phyloP scores from a whole-genome alignment of 2,888 invertebrate genomes.

The Chalcis sispes region DNA sequence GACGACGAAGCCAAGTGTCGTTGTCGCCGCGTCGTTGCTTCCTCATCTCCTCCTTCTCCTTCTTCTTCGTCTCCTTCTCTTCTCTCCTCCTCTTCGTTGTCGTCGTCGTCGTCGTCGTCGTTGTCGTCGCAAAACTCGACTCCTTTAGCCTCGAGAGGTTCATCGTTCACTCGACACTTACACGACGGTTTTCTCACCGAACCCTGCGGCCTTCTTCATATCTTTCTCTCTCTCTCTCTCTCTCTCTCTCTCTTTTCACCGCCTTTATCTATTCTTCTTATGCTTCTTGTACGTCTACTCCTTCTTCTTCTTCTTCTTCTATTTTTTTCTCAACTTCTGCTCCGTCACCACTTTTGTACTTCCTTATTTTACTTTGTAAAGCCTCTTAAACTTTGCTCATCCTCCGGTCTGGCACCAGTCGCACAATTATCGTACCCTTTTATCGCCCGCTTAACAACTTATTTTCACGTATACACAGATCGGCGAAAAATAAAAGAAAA shows the following conservation, averaged over 20 bases:
- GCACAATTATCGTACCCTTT: too few species aligned
- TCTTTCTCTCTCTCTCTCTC: neutral
- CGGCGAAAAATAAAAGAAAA: too few species aligned
- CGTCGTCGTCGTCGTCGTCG: slow-evolving; percentile 46
- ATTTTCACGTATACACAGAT: too few species aligned
- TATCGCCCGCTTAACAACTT: too few species aligned
- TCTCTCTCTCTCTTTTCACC: neutral
- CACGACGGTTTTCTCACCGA: too few species aligned
- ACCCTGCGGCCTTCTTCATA: slow-evolving; percentile 19
- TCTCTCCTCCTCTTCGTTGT: slow-evolving; percentile 20
- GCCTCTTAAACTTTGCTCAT: too few species aligned
- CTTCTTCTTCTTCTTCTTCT: too few species aligned
- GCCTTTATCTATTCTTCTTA: neutral
- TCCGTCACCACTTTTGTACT: too few species aligned
- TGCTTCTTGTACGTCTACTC: neutral
- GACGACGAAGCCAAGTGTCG: slow-evolving; percentile 60
- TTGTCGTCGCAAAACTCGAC: neutral
- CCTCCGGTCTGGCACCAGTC: too few species aligned
- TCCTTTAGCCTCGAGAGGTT: slow-evolving; percentile 61
- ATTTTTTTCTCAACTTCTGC: too few species aligned
- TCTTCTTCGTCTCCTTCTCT: neutral
- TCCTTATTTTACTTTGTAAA: too few species aligned
- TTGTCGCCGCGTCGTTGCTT: slow-evolving; percentile 56
- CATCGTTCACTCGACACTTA: slow-evolving; percentile 66
- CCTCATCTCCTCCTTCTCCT: slow-evolving; percentile 33